A percentile compares a stretch with the other conserved stretches of the same genome.
Conservation (phyloP, 1,140 invertebrate genomes). For the Pseudomyrmex gracilis region DNA sequence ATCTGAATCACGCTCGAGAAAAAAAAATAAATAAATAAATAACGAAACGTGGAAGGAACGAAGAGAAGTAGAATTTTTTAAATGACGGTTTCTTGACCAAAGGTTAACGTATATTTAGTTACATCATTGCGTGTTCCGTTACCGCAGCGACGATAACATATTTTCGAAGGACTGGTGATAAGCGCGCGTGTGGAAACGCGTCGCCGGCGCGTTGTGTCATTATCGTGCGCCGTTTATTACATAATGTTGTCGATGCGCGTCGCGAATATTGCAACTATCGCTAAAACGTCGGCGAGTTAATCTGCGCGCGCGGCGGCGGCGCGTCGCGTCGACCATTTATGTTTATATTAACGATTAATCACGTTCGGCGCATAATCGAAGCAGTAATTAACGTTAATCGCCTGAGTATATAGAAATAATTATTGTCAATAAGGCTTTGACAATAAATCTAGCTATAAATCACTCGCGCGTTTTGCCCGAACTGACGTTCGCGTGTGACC, state of each 20-base stretch:
- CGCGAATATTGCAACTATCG: neutral
- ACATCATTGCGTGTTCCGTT: neutral
- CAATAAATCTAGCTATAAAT: constrained; percentile 37
- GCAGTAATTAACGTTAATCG: constrained; percentile 30
- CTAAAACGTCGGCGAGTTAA: constrained; percentile 29
- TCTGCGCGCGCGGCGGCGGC: neutral
- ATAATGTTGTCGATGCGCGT: constrained; percentile 2
- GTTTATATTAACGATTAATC: constrained; percentile 29
- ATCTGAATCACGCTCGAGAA: constrained; percentile 14
- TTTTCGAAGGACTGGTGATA: constrained; percentile 33
- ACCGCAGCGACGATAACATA: constrained; percentile 17
- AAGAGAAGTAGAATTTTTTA: too few species aligned
- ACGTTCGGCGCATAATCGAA: neutral
- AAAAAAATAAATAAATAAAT: constrained; percentile 6
- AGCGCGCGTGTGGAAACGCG: neutral
- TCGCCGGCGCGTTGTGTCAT: neutral
- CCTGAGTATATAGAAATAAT: constrained; percentile 37
- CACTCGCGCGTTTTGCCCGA: neutral
- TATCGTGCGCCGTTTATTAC: constrained; percentile 10
- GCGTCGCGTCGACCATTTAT: too few species aligned
- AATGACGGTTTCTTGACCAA: neutral
- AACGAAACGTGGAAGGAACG: too few species aligned
- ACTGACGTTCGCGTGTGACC: constrained; percentile 14
- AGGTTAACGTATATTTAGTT: neutral
- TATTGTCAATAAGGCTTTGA: constrained; percentile 39